These are phyloP conservation scores for Cettia cetti DNA, from an alignment of 2,113 vertebrate genomes.

Conservation along the genomic window DNA sequence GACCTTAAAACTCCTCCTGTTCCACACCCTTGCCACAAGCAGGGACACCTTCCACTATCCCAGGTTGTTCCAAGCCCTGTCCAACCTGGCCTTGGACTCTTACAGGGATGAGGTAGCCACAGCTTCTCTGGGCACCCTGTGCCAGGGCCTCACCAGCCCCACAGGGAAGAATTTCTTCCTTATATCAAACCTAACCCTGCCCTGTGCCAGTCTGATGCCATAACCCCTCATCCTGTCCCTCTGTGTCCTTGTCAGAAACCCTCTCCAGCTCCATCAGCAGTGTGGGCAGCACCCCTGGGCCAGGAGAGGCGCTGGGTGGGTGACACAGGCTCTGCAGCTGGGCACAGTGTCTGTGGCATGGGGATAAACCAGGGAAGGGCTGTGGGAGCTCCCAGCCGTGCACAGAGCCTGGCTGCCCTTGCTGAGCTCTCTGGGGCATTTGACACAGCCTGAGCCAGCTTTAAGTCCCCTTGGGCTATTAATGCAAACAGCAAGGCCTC, in stretches of 20 bases:
- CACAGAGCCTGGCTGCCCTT: neutral
- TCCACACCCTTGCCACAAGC: neutral
- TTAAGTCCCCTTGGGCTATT: neutral
- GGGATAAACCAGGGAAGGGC: neutral
- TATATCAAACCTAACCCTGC: neutral
- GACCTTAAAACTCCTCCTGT: neutral
- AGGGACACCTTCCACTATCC: neutral
- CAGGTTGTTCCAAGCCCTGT: fast-evolving
- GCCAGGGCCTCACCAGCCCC: neutral
- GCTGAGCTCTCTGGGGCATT: neutral
- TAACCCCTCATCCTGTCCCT: neutral
- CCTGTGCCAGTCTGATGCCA: neutral
- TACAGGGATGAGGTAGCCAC: neutral
- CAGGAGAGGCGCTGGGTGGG: neutral
- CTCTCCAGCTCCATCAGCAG: neutral
- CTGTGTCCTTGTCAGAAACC: neutral
- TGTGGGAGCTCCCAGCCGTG: neutral
- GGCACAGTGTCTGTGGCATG: neutral
- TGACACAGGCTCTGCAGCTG: neutral
- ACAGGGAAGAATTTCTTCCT: neutral
- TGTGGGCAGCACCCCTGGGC: neutral
- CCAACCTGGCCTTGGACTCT: neutral
- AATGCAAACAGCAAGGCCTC: neutral
- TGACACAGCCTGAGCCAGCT: neutral
- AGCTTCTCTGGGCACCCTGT: neutral